These are phyloP conservation scores for Mormyrus lacerda DNA, from an alignment of 2,113 vertebrate genomes.

Conservation along the genomic window DNA sequence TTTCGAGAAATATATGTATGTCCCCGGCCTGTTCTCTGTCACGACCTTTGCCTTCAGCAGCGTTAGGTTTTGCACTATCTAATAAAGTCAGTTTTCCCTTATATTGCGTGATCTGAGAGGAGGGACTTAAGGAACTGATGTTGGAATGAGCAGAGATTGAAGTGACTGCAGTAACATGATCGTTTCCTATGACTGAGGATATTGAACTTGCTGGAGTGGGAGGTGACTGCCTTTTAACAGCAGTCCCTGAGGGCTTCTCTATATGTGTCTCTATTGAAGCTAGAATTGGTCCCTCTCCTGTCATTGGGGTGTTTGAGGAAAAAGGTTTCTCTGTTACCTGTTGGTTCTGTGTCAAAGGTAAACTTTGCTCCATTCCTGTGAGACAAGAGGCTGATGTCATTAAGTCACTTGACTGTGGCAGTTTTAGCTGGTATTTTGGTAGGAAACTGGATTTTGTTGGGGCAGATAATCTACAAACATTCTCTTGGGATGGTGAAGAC, in stretches of 20 bases:
- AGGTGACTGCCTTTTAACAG: neutral
- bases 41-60: conserved; percentile 53
- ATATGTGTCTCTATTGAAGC: conserved; percentile 13
- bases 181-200: neutral
- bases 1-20: conserved; percentile 62
- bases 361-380: neutral
- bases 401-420: conserved; percentile 46
- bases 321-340: conserved; percentile 1
- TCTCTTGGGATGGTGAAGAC: conserved; percentile 35
- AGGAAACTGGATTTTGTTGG: conserved; percentile 53
- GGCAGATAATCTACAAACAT: conserved; percentile 31
- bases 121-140: neutral
- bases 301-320: neutral
- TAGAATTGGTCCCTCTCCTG: neutral
- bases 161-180: neutral
- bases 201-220: neutral
- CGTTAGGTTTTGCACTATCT: conserved; percentile 31
- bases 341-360: neutral
- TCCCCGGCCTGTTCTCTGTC: conserved; percentile 52
- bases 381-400: conserved; percentile 22
- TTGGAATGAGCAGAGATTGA: neutral
- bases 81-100: conserved; percentile 27
- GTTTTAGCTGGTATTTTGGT: conserved; percentile 67
- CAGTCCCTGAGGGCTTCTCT: conserved; percentile 34
- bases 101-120: neutral